These are phyloP conservation scores for Marasmarcha lunaedactyla DNA, from an alignment of 2,888 invertebrate genomes.

Conservation along the genomic window DNA sequence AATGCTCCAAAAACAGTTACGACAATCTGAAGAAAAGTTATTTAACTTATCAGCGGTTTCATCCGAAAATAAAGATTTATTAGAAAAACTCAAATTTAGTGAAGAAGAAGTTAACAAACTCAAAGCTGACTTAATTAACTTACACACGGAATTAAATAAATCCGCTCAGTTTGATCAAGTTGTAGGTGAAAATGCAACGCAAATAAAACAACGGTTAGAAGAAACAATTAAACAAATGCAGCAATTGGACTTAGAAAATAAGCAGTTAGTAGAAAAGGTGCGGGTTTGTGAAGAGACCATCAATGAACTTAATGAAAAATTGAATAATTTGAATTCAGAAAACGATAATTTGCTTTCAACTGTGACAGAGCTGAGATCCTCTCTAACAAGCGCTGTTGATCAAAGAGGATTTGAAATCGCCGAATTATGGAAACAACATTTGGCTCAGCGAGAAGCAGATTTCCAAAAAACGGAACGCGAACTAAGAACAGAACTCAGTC, in stretches of 20 bases:
- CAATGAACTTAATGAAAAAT: slow-evolving; percentile 34
- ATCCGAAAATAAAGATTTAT: slow-evolving; percentile 3
- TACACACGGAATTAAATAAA: not conserved
- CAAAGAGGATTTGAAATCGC: slow-evolving; percentile 77
- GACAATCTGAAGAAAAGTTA: slow-evolving; percentile 12
- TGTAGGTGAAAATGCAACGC: not conserved
- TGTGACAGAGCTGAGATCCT: slow-evolving; percentile 53
- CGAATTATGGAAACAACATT: slow-evolving; percentile 77
- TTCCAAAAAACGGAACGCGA: slow-evolving; percentile 65
- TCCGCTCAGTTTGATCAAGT: no score
- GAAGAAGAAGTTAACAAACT: slow-evolving; percentile 14
- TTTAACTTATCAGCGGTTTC: slow-evolving; percentile 1
- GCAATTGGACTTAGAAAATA: slow-evolving; percentile 30
- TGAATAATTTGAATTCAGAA: slow-evolving; percentile 46
- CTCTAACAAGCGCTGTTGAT: slow-evolving; percentile 68
- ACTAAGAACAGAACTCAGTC: slow-evolving; percentile 59
- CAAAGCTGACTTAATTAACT: not conserved
- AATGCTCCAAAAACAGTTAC: slow-evolving; percentile 20
- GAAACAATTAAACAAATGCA: slow-evolving; percentile 23
- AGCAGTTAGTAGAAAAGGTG: slow-evolving; percentile 22
- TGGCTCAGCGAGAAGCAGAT: slow-evolving; percentile 73
- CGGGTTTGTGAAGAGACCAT: slow-evolving; percentile 29
- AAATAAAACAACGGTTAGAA: not conserved
- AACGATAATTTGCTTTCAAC: slow-evolving; percentile 54
- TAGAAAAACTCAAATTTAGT: slow-evolving; percentile 3